Base-by-base conservation (phyloP, 64 coral and sea anemone genomes). In the Porites lutea region DNA sequence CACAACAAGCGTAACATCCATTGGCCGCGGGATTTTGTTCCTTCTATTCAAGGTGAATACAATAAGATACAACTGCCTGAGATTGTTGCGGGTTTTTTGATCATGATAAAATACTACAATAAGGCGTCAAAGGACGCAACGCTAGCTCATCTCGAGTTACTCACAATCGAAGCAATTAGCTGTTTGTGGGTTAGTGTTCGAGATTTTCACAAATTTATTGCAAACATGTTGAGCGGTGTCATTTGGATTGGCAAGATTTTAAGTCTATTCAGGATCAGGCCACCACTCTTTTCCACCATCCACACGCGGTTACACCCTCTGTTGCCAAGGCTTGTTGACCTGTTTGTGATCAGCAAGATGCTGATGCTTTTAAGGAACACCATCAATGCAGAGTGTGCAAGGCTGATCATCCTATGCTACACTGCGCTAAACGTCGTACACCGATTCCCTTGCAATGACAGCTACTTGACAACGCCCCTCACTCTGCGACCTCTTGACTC, bases 331-430 rank as follows among this genome's bases (percentile, higher is more conserved):
- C 77, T 80, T 80, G 77, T 44, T 60, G 13, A 80, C 13, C 55
- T 59, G 19, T 45, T 0, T 89, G 74, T 51, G 74, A 78, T 67
- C 13, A 14, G 23, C 77, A 66, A 78, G 70, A 59, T 44, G 12
- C 12, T 13, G 59, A 5, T 20, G 64, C 15, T 51, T 78, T 65
- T 46, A 77, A 60, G 46, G 16, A 89, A 8, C n/a, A 22, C 7
- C 87, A 89, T 44, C 14, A 59, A n/a, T 89, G 87, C 6, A 22
- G 87, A 48, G 87, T 89, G 12, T 89, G 87, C 74, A 66, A 89
- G 45, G 53, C 73, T 10, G 53, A 61, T 18, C 59, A 89, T 53
- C 74, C 74, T 8, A 89, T 78, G 73, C 9, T 78, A 12, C 5
- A 89, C 22, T 89, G 87, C 59, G 48, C 57, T 11, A 72, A 72